phyloP scores from a whole-genome alignment of 1,140 invertebrate genomes.

The Pseudobourletiella spinata region DNA sequence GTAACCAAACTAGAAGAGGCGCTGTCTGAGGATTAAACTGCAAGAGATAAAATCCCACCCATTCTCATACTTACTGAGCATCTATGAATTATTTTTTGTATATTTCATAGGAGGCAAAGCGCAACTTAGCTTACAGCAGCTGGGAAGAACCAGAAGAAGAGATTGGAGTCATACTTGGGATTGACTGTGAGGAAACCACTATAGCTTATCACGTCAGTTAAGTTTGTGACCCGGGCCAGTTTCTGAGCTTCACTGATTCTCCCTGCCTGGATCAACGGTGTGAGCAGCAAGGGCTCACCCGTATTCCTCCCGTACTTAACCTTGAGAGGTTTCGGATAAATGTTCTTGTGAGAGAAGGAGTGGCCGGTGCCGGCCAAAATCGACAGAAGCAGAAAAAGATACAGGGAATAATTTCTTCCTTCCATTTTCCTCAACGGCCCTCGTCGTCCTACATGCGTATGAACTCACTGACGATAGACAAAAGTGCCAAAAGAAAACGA shows the following conservation, averaged over 20 bases:
- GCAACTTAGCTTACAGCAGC: constrained; percentile 42
- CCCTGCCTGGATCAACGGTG: constrained; percentile 42
- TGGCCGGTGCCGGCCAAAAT: not conserved
- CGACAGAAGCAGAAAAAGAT: not conserved
- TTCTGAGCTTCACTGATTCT: constrained; percentile 39
- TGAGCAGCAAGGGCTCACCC: constrained; percentile 41
- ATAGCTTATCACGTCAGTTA: constrained; percentile 37
- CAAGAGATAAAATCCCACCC: no score
- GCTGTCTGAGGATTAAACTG: constrained; percentile 36
- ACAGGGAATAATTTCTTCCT: no score
- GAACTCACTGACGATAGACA: no score
- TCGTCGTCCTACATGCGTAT: no score
- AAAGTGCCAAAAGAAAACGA: no score
- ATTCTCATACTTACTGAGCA: no score
- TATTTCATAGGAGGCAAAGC: no score
- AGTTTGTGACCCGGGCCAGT: constrained; percentile 27
- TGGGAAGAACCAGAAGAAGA: constrained; percentile 45
- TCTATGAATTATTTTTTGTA: no score
- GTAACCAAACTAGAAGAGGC: constrained; percentile 46
- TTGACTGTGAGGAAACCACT: constrained; percentile 47
- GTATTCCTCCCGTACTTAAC: not conserved
- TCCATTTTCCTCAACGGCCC: no score
- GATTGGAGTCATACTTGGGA: constrained; percentile 43
- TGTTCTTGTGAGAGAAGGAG: not conserved
- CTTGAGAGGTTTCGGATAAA: not conserved